Percentiles rank a stretch among this genome's conserved stretches.
Conservation (phyloP, 2,113 vertebrate species). For the Anas platyrhynchos region DNA sequence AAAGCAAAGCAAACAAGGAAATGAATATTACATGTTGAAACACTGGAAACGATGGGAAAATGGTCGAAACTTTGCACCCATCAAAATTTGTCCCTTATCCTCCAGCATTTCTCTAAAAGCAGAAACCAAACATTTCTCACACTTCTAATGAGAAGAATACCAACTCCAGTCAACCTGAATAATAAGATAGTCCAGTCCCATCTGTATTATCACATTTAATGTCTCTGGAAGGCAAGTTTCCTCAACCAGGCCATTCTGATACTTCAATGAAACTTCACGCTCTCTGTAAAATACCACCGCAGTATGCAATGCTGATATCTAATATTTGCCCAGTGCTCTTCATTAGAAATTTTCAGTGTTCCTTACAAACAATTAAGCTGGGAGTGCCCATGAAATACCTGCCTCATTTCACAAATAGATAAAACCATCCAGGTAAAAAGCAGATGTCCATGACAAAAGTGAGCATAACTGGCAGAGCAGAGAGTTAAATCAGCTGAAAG, state of each 20-base stretch:
- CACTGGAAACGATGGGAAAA: conserved; percentile 18
- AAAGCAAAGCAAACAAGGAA: conserved; percentile 46
- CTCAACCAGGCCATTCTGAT: conserved; percentile 60
- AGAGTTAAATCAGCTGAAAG: not conserved
- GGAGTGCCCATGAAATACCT: not conserved
- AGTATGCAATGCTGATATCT: not conserved
- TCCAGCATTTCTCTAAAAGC: conserved; percentile 52
- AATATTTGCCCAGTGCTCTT: not conserved
- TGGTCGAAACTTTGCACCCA: conserved; percentile 41
- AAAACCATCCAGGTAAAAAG: not conserved
- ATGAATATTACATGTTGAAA: conserved; percentile 35
- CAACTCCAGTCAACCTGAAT: conserved; percentile 68
- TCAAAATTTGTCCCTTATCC: conserved; percentile 25
- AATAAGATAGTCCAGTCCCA: conserved; percentile 68
- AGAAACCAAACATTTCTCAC: conserved; percentile 71
- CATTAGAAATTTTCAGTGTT: not conserved
- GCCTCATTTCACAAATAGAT: conserved; percentile 21
- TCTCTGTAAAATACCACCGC: conserved; percentile 29
- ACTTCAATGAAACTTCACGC: conserved; percentile 44
- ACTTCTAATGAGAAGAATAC: conserved; percentile 68
- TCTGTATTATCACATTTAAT: conserved; percentile 72
- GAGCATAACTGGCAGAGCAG: not conserved
- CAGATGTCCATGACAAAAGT: not conserved
- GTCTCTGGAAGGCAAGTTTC: conserved; percentile 65
- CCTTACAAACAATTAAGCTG: not conserved